phyloP scores from a whole-genome alignment of 2,797 vertebrate species.

The Falco cherrug region DNA sequence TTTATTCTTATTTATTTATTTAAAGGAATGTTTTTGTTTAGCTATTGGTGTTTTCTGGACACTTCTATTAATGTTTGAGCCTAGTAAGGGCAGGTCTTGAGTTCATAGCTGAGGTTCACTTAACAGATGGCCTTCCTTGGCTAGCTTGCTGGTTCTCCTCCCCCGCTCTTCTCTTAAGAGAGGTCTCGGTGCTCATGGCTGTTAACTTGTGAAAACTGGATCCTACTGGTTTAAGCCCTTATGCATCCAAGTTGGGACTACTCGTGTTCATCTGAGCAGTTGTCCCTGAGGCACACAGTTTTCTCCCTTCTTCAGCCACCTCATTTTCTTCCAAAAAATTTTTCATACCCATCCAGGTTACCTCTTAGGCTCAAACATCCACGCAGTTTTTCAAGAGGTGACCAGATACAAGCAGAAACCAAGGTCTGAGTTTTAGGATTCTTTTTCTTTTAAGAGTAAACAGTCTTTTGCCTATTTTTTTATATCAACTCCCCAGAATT shows the following conservation, averaged over 20 bases:
- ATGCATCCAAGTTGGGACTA: background rate
- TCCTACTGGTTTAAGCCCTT: conserved; percentile 17
- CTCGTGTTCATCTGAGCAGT: background rate
- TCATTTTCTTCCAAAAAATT: background rate
- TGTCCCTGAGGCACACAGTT: background rate
- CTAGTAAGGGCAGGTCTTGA: conserved; percentile 25
- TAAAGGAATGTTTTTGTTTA: background rate
- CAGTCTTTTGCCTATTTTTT: background rate
- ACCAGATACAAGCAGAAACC: background rate
- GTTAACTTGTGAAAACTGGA: conserved; percentile 57
- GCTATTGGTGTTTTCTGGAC: conserved; percentile 22
- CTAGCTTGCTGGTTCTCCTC: conserved; percentile 17
- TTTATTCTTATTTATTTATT: background rate
- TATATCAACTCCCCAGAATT: accelerated
- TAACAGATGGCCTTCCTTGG: conserved; percentile 63
- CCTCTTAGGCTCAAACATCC: background rate
- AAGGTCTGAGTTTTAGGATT: background rate
- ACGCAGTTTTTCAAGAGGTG: background rate
- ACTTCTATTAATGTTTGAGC: background rate
- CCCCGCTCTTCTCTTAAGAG: conserved; percentile 40
- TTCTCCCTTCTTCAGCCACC: background rate
- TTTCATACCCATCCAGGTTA: background rate
- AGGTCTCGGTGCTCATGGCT: conserved; percentile 12
- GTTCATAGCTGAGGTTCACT: conserved; percentile 46
- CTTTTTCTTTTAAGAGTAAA: background rate